Evolutionary conservation across 2,113 vertebrate genomes (phyloP).

Genomic region (Peromyscus polionotus): DNA sequence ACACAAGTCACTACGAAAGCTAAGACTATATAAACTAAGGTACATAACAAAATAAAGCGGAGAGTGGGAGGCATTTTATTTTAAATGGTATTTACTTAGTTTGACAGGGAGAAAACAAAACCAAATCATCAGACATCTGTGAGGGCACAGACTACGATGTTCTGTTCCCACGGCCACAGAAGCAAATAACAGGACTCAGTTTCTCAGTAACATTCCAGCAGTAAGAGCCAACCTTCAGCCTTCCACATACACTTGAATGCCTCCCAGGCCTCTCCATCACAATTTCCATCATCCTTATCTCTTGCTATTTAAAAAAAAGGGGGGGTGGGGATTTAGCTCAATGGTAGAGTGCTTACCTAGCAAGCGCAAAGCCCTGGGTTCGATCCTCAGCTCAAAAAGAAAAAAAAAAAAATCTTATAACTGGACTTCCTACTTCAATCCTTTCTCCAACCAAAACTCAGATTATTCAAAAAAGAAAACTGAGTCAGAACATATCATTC

Average conservation of each 20-base stretch:
- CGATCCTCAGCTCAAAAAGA: not conserved
- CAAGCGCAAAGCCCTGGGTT: too few species aligned
- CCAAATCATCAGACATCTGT: slow-evolving; percentile 1
- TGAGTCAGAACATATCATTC: not conserved
- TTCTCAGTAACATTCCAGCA: not conserved
- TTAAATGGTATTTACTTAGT: slow-evolving; percentile 18
- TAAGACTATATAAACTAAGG: not conserved
- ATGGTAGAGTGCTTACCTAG: too few species aligned
- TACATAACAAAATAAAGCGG: slow-evolving; percentile 31
- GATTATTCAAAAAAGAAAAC: not conserved
- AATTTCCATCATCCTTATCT: not conserved
- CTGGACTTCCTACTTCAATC: not conserved
- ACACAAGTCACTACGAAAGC: slow-evolving; percentile 41
- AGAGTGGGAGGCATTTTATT: not conserved
- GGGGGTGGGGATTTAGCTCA: too few species aligned
- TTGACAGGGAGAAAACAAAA: not conserved
- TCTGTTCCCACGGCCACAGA: not conserved
- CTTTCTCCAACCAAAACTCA: slow-evolving; percentile 50
- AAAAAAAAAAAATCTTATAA: slow-evolving; percentile 9
- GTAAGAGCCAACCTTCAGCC: not conserved
- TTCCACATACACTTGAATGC: not conserved
- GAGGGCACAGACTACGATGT: not conserved
- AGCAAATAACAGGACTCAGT: not conserved
- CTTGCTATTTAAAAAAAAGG: not conserved
- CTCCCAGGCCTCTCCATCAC: not conserved